A percentile compares a stretch with the other conserved stretches of the same genome.
Conservation (phyloP, 2,888 invertebrate species). For the Electrophaes corylata region DNA sequence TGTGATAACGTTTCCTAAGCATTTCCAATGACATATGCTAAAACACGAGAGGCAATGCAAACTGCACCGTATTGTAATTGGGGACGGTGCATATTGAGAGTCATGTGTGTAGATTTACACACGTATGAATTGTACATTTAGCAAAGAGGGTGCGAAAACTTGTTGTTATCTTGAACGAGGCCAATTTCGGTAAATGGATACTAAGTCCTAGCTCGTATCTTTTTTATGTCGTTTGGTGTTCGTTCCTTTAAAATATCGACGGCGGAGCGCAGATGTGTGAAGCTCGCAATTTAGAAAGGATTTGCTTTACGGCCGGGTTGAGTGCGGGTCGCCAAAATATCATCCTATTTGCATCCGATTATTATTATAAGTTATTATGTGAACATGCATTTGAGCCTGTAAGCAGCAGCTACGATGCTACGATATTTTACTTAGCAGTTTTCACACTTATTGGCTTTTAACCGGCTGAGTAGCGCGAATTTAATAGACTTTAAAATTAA, state of each 20-base stretch:
- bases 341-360: constrained; percentile 28
- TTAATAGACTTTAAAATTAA: too few species aligned
- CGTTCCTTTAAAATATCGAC: constrained; percentile 81
- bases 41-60: constrained; percentile 36
- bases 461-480: too few species aligned
- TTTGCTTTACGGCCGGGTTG: constrained; percentile 68
- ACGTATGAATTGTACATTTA: constrained; percentile 83
- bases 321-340: constrained; percentile 39
- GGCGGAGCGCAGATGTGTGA: constrained; percentile 59
- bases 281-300: constrained; percentile 77
- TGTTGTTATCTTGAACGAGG: constrained; percentile 83
- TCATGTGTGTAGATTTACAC: constrained; percentile 60
- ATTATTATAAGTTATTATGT: constrained; percentile 35
- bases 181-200: constrained; percentile 85
- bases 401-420: background rate
- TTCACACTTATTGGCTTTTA: background rate
- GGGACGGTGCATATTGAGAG: constrained; percentile 41
- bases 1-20: constrained; percentile 69
- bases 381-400: constrained; percentile 7
- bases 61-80: constrained; percentile 32
- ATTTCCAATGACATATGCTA: constrained; percentile 74
- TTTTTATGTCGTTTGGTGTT: constrained; percentile 72
- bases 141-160: constrained; percentile 82
- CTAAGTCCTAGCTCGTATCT: constrained; percentile 84
- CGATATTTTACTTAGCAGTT: background rate